Percentiles rank a stretch among this genome's conserved stretches.
phyloP scores from a whole-genome alignment of 2,797 vertebrate genomes.

The Phrynocephalus guinanensis region DNA sequence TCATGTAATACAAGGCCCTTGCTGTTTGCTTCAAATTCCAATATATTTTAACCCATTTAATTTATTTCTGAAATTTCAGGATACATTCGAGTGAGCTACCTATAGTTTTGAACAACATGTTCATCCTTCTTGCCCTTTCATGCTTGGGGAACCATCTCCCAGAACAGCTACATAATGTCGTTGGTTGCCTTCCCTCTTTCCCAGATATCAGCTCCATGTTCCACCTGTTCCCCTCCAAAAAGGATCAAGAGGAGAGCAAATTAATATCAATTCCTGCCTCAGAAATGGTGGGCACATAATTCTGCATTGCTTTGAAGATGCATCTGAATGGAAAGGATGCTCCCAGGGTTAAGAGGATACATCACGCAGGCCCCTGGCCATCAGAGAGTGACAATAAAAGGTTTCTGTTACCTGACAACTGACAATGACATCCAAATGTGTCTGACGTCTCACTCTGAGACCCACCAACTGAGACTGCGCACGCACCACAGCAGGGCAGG shows the following conservation, averaged over 20 bases:
- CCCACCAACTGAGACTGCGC: slow-evolving; percentile 80
- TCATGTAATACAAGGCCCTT: neutral
- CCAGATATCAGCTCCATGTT: neutral
- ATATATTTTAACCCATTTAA: neutral
- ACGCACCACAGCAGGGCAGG: slow-evolving; percentile 83
- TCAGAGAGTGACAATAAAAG: slow-evolving; percentile 72
- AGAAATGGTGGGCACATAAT: neutral
- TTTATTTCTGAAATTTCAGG: neutral
- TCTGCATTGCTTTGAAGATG: slow-evolving; percentile 36
- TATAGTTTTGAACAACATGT: neutral
- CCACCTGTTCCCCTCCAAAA: neutral
- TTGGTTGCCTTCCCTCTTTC: neutral
- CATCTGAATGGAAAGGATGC: slow-evolving; percentile 49
- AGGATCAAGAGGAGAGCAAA: slow-evolving; percentile 3
- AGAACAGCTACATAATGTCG: neutral
- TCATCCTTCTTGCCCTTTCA: neutral
- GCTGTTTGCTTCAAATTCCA: neutral
- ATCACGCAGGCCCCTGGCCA: slow-evolving; percentile 71
- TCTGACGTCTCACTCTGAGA: slow-evolving; percentile 82
- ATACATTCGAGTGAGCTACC: too few relatives aligned
- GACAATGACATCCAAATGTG: slow-evolving; percentile 85
- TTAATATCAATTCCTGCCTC: slow-evolving; percentile 12
- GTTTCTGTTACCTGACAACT: slow-evolving; percentile 84
- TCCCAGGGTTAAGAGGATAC: slow-evolving; percentile 66
- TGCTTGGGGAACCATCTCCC: neutral